Conservation (phyloP, 2,113 vertebrate genomes). For the Mobula hypostoma region DNA sequence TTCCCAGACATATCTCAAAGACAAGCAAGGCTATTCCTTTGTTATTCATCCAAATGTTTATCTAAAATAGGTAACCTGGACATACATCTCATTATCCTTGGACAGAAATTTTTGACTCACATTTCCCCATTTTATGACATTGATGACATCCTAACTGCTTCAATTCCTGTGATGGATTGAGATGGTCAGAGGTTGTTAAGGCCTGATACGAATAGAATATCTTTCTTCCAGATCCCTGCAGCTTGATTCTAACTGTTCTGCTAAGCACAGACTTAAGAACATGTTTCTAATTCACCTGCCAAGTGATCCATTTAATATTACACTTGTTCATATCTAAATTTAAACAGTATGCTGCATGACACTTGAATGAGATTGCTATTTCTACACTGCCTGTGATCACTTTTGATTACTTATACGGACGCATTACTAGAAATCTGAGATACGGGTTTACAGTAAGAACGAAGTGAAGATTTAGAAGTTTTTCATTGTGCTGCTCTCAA, state of each 20-base stretch:
- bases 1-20: neutral
- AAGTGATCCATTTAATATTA: neutral
- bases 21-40: neutral
- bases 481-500: neutral
- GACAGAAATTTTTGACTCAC: neutral
- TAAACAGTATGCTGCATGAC: neutral
- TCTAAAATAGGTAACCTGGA: neutral
- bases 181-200: neutral
- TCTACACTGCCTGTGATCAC: neutral
- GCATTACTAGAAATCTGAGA: neutral
- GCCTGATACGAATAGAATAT: neutral
- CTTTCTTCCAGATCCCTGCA: neutral
- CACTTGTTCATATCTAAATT: neutral
- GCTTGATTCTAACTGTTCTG: neutral
- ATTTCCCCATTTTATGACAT: neutral
- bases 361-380: neutral
- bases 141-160: neutral
- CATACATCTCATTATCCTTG: neutral
- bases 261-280: neutral
- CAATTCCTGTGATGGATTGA: neutral
- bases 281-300: neutral
- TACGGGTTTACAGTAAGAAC: neutral
- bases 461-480: neutral
- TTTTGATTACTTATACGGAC: neutral
- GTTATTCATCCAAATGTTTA: neutral